phyloP scores from a whole-genome alignment of 2,797 vertebrate genomes.

The Danio choprae region DNA sequence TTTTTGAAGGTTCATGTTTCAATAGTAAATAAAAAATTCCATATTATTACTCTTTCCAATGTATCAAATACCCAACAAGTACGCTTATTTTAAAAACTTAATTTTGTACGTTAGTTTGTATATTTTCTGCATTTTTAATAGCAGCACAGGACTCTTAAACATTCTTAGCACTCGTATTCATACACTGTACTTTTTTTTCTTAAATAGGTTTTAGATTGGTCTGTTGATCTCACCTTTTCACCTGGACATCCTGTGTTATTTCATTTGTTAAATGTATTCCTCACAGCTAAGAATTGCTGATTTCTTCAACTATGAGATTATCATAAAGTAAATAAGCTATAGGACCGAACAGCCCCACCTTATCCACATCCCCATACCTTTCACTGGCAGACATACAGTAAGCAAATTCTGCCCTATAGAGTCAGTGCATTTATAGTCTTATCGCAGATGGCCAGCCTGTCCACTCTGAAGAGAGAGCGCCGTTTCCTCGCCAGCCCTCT shows the following conservation, averaged over 20 bases:
- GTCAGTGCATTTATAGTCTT: conserved; percentile 38
- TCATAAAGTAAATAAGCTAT: conserved; percentile 14
- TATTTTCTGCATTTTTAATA: not conserved
- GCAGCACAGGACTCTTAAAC: not conserved
- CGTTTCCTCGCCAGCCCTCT: not conserved
- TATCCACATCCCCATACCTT: conserved; percentile 18
- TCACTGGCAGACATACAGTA: conserved; percentile 15
- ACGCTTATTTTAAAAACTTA: too few relatives aligned
- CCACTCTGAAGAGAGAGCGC: not conserved
- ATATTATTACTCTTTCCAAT: too few relatives aligned
- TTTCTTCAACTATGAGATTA: not conserved
- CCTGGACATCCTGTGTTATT: not conserved
- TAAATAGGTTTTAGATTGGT: not conserved
- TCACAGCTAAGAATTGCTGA: conserved; percentile 2
- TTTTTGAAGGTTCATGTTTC: too few relatives aligned
- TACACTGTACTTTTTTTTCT: not conserved
- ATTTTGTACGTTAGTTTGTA: too few relatives aligned
- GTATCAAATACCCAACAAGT: too few relatives aligned
- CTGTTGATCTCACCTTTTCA: not conserved
- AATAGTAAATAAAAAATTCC: too few relatives aligned
- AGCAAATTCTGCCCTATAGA: conserved; percentile 37
- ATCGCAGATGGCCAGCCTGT: conserved; percentile 44
- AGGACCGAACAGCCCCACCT: not conserved
- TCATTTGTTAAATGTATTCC: conserved; percentile 18
- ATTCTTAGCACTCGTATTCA: too few relatives aligned